Evolutionary conservation across 2,113 vertebrate species (phyloP).

Genomic region (Picathartes gymnocephalus): DNA sequence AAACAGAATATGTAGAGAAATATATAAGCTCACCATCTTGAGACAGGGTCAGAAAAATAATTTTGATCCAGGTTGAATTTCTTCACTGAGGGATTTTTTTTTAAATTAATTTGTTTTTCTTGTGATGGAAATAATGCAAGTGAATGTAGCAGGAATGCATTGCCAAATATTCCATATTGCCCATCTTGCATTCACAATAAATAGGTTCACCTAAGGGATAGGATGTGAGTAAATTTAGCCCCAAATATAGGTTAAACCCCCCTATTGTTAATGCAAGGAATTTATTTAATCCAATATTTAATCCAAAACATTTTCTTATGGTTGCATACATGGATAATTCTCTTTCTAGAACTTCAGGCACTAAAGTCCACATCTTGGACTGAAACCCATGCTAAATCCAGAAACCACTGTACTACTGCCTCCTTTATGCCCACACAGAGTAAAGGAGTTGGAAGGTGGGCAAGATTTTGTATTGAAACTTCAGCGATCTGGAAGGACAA

Average conservation of each 20-base stretch:
- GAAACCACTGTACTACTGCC: not conserved
- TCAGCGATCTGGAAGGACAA: not conserved
- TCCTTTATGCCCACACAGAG: not conserved
- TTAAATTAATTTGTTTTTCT: not conserved
- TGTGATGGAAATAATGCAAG: not conserved
- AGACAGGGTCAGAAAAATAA: not conserved
- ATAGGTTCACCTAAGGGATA: not conserved
- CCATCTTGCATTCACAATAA: not conserved
- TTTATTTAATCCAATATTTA: no score
- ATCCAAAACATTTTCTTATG: not conserved
- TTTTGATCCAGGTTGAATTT: not conserved
- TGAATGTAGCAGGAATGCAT: not conserved
- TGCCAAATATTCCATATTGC: not conserved
- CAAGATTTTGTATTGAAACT: not conserved
- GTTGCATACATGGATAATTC: not conserved
- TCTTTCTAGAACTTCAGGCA: not conserved
- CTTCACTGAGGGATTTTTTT: not conserved
- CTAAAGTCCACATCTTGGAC: not conserved
- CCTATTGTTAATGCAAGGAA: no score
- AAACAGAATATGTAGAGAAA: not conserved
- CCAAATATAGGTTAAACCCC: fast-evolving
- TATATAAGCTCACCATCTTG: not conserved
- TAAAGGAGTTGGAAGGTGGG: not conserved
- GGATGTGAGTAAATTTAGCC: not conserved
- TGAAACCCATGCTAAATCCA: not conserved